Percentiles rank a stretch among this genome's conserved stretches.
These are phyloP conservation scores for Tenthredo scrophulariae DNA, from an alignment of 2,888 invertebrate species.

Conservation along the genomic window DNA sequence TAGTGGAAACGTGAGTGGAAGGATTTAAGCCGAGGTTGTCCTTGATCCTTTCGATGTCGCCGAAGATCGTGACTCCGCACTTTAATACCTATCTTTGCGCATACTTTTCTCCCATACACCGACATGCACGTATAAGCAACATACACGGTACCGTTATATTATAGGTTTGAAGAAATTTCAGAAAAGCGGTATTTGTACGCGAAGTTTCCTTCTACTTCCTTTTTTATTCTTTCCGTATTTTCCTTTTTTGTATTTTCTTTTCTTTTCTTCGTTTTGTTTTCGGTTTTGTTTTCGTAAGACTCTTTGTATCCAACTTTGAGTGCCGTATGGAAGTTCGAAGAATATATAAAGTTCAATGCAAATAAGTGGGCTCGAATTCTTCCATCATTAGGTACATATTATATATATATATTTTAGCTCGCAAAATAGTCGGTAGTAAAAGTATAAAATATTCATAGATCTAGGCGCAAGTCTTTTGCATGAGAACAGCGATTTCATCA, in stretches of 20 bases:
- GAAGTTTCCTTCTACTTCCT: neutral
- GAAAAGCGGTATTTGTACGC: neutral
- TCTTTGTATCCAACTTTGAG: neutral
- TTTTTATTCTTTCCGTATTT: neutral
- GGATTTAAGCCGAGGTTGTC: conserved; percentile 29
- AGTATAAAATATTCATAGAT: conserved; percentile 15
- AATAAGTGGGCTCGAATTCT: neutral
- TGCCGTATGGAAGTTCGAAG: neutral
- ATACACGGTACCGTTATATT: neutral
- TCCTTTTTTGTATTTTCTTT: no score
- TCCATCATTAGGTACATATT: neutral
- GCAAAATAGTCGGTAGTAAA: neutral
- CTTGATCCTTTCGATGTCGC: conserved; percentile 21
- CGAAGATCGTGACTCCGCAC: conserved; percentile 24
- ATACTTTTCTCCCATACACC: neutral
- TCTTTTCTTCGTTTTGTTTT: neutral
- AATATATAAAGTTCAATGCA: neutral
- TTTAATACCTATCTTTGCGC: neutral
- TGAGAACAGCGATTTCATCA: neutral
- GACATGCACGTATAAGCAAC: neutral
- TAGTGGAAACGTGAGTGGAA: conserved; percentile 12
- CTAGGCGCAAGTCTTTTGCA: neutral
- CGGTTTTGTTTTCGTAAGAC: neutral
- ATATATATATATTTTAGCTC: neutral
- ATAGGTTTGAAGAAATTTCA: neutral